phyloP scores from a whole-genome alignment of 2,113 vertebrate genomes.

The Pomatostomus ruficeps region DNA sequence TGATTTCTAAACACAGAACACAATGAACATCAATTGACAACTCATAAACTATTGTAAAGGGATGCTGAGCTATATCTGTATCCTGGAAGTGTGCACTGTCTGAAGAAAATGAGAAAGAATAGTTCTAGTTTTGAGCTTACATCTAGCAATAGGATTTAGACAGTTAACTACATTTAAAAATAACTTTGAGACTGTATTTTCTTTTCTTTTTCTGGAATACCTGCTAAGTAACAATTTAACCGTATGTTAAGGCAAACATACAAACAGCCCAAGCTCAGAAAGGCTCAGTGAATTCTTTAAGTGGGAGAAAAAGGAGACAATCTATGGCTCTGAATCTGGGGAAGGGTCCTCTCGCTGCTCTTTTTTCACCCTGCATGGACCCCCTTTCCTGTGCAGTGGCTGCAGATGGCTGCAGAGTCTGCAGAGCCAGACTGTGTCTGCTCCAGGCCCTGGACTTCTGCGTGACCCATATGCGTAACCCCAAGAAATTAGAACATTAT shows the following conservation, averaged over 20 bases:
- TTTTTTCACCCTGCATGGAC: background rate
- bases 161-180: background rate
- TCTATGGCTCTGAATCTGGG: background rate
- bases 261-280: background rate
- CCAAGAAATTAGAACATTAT: background rate
- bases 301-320: background rate
- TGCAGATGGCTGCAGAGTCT: background rate
- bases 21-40: background rate
- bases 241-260: background rate
- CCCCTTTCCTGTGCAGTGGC: background rate
- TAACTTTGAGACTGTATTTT: background rate
- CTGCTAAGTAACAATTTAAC: background rate
- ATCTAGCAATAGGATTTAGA: background rate
- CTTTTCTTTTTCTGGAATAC: background rate
- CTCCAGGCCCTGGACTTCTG: background rate
- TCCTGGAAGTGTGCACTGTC: background rate
- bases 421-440: background rate
- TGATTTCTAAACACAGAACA: background rate
- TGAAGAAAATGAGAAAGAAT: background rate
- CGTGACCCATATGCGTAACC: background rate
- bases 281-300: background rate
- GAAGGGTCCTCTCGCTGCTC: background rate
- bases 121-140: background rate
- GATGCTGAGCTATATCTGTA: background rate
- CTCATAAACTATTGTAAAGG: background rate